These are phyloP conservation scores for Sceloporus undulatus DNA, from an alignment of 2,113 vertebrate species.

Conservation along the genomic window DNA sequence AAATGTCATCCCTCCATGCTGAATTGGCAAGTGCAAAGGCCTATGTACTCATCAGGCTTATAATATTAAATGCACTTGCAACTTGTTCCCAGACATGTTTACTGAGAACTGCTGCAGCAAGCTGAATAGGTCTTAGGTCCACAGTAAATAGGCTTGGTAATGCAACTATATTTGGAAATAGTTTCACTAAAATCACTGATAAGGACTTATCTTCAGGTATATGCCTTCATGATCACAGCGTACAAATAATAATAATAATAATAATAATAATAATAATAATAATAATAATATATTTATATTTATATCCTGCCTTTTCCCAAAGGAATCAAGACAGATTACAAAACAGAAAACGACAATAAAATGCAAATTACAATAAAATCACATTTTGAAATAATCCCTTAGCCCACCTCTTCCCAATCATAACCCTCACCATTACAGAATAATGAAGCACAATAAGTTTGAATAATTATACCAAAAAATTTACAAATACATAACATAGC, in stretches of 20 bases:
- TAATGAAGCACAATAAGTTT: too few species aligned
- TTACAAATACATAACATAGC: too few species aligned
- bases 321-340: too few species aligned
- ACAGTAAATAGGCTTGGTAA: neutral
- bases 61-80: slow-evolving; percentile 5
- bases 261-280: too few species aligned
- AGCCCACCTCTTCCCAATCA: too few species aligned
- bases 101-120: neutral
- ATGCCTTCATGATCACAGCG: neutral
- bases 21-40: neutral
- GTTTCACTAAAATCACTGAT: neutral
- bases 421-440: too few species aligned
- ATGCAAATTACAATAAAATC: too few species aligned
- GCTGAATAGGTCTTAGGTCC: neutral
- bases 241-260: neutral
- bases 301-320: too few species aligned
- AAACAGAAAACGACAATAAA: too few species aligned
- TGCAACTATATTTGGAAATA: neutral
- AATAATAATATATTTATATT: too few species aligned
- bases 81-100: neutral
- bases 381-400: too few species aligned
- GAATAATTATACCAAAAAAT: too few species aligned
- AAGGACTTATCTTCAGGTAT: neutral
- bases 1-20: neutral
- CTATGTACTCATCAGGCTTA: neutral